A percentile compares a stretch with the other conserved stretches of the same genome.
These are phyloP conservation scores for Gracilinanus agilis DNA, from an alignment of 2,113 vertebrate genomes.

Conservation along the genomic window DNA sequence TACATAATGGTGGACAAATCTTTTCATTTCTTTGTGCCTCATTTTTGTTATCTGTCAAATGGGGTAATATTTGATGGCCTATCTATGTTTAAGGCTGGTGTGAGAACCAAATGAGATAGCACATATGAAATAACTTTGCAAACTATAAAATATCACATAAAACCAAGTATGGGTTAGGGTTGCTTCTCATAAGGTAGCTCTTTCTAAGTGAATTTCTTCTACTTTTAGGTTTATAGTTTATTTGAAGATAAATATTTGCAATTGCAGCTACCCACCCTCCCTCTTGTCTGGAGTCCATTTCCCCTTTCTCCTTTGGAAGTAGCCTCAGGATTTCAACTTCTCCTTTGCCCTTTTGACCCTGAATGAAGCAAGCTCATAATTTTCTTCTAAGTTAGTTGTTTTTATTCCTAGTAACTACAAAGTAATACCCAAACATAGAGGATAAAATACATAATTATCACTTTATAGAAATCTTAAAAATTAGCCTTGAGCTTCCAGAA, in stretches of 20 bases:
- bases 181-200: not conserved
- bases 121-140: not conserved
- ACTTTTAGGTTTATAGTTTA: not conserved
- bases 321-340: not conserved
- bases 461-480: not conserved
- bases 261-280: not conserved
- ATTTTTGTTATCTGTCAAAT: not conserved
- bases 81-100: not conserved
- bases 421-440: not conserved
- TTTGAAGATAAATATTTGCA: not conserved
- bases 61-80: not conserved
- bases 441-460: not conserved
- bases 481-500: not conserved
- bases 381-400: not conserved
- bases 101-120: not conserved
- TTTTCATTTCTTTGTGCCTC: not conserved
- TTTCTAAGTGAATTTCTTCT: not conserved
- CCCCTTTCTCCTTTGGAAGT: not conserved
- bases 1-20: not conserved
- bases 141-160: not conserved
- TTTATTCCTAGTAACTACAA: not conserved
- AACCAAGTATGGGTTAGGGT: not conserved
- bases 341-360: not conserved
- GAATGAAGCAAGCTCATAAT: not conserved
- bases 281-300: not conserved